Evolutionary conservation across 1,140 invertebrate species (phyloP).

Genomic region (Drosophila subpulchrella): DNA sequence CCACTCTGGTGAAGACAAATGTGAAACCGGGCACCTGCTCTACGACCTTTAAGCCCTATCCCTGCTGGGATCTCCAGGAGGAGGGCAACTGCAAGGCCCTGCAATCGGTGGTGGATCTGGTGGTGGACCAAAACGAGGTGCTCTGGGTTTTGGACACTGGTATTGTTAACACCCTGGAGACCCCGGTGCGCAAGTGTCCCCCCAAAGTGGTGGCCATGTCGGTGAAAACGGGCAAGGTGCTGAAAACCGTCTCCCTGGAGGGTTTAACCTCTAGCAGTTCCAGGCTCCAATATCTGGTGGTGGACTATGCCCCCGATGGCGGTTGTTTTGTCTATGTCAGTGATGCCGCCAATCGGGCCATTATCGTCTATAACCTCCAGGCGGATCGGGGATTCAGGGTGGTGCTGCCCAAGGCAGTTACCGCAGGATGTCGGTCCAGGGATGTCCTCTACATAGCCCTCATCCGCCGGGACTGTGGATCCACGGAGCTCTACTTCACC

Average conservation of each 20-base stretch:
- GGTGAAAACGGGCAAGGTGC: constrained; percentile 86
- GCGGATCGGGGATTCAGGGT: constrained; percentile 86
- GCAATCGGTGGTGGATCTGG: constrained; percentile 87
- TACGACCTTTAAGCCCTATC: constrained; percentile 85
- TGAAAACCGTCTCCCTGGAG: constrained; percentile 86
- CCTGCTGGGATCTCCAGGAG: constrained; percentile 87
- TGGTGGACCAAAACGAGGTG: constrained; percentile 85
- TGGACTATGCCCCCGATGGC: constrained; percentile 86
- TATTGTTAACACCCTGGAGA: constrained; percentile 86
- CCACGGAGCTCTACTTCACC: constrained; percentile 86
- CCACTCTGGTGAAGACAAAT: constrained; percentile 85
- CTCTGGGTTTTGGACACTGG: constrained; percentile 88
- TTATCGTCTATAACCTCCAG: constrained; percentile 88
- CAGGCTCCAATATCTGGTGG: constrained; percentile 86
- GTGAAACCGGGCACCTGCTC: constrained; percentile 84
- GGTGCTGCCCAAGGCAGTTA: constrained; percentile 86
- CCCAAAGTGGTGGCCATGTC: constrained; percentile 87
- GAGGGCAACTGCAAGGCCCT: constrained; percentile 86
- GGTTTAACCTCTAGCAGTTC: constrained; percentile 85
- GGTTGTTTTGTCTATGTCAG: constrained; percentile 87
- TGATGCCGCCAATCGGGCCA: constrained; percentile 87
- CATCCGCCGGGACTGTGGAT: constrained; percentile 85
- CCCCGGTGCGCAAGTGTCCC: constrained; percentile 85
- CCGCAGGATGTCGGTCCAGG: constrained; percentile 75
- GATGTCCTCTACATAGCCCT: constrained; percentile 87